Evolutionary conservation across 2,113 vertebrate genomes (phyloP), one percentile per base, ranked within the genome.

Genomic region (Pithys albifrons): DNA sequence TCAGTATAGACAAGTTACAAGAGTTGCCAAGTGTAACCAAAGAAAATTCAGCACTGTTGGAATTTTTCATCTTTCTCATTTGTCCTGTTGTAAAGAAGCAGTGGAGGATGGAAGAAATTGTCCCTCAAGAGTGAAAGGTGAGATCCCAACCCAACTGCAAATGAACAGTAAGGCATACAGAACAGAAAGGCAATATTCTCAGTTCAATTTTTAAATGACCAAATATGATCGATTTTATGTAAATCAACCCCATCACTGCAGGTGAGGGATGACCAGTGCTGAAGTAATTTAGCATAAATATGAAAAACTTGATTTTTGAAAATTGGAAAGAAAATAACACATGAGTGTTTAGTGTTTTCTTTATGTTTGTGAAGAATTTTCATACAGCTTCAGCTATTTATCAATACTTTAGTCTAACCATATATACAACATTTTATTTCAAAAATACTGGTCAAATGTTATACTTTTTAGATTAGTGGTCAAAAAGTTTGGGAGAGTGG

Each of bases 401-500:
- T 25, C 20, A 57, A 35, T 67, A 59, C 10, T 23, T 33, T 37
- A 33, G 15, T 45, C 15, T 65, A 70, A 73, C 6, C 18, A 58
- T 31, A 19, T 6, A n/a, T 31, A 2, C 2, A 51, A 51, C 14
- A 22, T 84, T 31, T 59, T 12, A 48, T 62, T 70, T 77, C 37
- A 61, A 25, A 46, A 59, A 43, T 31, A 39, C 2, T 66, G 7
- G 3, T 57, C 29, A 88, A 64, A 55, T 39, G 5, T 33, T 52
- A 8, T 7, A 37, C 5, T 58, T 87, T 64, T 39, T n/a, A 35
- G 0, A n/a, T 69, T 59, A 17, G 16, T 28, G 6, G 6, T 52
- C 8, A 83, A 77, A 89, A 43, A 51, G 73, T 29, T 14, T 0
- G 19, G 3, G 0, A 1, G 1, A 57, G 5, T 49, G 10, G 13